phyloP scores from a whole-genome alignment of 2,797 vertebrate species.

The Vireo griseus region DNA sequence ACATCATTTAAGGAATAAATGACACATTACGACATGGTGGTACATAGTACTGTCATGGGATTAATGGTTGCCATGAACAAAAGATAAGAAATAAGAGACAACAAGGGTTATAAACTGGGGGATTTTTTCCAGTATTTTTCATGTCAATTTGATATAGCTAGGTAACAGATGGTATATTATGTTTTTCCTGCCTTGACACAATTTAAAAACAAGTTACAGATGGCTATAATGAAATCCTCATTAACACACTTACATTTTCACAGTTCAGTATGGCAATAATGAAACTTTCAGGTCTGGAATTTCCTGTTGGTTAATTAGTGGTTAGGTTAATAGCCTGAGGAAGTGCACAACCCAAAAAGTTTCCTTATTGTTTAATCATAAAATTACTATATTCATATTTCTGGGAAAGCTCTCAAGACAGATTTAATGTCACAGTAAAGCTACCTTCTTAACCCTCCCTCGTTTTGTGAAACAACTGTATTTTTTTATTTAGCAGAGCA shows the following conservation, averaged over 20 bases:
- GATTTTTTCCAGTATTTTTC: background rate
- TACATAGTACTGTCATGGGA: background rate
- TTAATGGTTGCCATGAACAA: background rate
- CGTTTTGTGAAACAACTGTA: background rate
- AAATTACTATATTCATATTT: slow-evolving; percentile 43
- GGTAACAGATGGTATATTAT: slow-evolving; percentile 51
- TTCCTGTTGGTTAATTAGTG: slow-evolving; percentile 55
- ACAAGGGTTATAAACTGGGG: background rate
- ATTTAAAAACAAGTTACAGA: slow-evolving; percentile 54
- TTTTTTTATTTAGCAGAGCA: background rate
- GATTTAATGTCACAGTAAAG: slow-evolving; percentile 29
- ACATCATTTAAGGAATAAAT: background rate
- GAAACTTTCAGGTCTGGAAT: slow-evolving; percentile 37
- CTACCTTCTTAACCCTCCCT: background rate
- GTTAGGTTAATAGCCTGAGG: slow-evolving; percentile 44
- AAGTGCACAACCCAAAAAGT: slow-evolving; percentile 48
- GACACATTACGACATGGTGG: accelerated
- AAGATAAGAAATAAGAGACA: background rate
- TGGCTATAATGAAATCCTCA: slow-evolving; percentile 53
- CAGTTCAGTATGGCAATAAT: slow-evolving; percentile 40
- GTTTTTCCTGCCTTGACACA: slow-evolving; percentile 25
- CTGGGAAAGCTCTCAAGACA: slow-evolving; percentile 37
- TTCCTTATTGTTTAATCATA: slow-evolving; percentile 43
- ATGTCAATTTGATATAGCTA: background rate
- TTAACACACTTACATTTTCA: slow-evolving; percentile 49